These are phyloP conservation scores for Pentamera pediparva DNA, from an alignment of 53 echinoderm and acorn worm species.

Conservation along the genomic window DNA sequence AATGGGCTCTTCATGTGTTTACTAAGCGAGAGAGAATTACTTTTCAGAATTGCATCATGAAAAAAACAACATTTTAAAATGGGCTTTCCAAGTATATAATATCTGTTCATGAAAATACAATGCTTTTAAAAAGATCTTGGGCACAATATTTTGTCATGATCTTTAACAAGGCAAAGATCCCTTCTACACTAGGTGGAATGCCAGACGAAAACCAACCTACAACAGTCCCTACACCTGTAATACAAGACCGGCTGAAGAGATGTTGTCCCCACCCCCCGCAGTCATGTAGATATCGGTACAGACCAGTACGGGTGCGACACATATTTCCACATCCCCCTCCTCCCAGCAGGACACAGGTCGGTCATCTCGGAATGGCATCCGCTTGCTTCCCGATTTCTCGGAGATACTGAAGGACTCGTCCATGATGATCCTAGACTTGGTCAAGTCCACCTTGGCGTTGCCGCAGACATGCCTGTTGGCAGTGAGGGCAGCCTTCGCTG, in stretches of 20 bases:
- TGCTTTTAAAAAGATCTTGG: no score
- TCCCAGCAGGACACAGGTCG: conserved; percentile 93
- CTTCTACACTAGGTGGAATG: neutral
- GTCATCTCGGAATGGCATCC: conserved; percentile 57
- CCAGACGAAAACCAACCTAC: neutral
- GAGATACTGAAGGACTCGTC: conserved; percentile 94
- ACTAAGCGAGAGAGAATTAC: no score
- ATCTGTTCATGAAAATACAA: no score
- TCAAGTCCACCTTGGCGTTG: conserved; percentile 48
- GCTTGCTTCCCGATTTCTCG: conserved; percentile 54
- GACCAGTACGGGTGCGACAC: conserved; percentile 86
- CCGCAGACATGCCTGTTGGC: conserved; percentile 87
- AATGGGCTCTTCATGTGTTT: no score
- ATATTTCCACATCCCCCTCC: conserved; percentile 77
- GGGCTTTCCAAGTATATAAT: no score
- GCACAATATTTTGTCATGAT: no score
- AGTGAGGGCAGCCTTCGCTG: conserved; percentile 88
- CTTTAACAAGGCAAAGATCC: no score
- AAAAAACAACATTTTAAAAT: no score
- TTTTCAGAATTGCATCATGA: no score
- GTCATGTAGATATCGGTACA: conserved; percentile 78
- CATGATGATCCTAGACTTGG: conserved; percentile 80
- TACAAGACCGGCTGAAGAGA: conserved; percentile 77
- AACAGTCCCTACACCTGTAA: conserved; percentile 54
- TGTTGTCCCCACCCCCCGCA: conserved; percentile 89